phyloP scores from a whole-genome alignment of 1,140 invertebrate species.

The Drosophila pseudoananassae region DNA sequence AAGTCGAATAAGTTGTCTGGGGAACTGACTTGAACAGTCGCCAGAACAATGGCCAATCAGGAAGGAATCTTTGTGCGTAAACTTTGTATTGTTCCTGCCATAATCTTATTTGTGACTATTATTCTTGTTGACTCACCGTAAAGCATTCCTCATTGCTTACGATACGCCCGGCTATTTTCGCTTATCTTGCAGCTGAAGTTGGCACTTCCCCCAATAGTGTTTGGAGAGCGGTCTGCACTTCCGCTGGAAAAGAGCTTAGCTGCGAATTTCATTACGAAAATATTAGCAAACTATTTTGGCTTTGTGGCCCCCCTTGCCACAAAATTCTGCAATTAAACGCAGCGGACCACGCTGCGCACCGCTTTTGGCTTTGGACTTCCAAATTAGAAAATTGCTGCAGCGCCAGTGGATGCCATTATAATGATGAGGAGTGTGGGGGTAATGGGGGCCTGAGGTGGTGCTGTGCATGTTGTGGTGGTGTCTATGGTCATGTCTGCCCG shows the following conservation, averaged over 20 bases:
- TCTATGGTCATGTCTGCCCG: slow-evolving; percentile 64
- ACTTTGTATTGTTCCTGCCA: slow-evolving; percentile 32
- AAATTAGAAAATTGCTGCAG: slow-evolving; percentile 69
- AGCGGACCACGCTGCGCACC: slow-evolving; percentile 31
- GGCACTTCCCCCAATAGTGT: neutral
- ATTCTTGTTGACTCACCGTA: slow-evolving; percentile 21
- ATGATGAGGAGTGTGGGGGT: slow-evolving; percentile 20
- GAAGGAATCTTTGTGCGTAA: slow-evolving; percentile 19
- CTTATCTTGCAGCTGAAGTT: slow-evolving; percentile 15
- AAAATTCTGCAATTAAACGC: slow-evolving; percentile 59
- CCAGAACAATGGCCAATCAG: slow-evolving; percentile 39
- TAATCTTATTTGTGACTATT: slow-evolving; percentile 28
- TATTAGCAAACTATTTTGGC: slow-evolving; percentile 47
- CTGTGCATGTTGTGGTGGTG: slow-evolving; percentile 34
- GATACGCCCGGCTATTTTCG: slow-evolving; percentile 21
- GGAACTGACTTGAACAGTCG: slow-evolving; percentile 10
- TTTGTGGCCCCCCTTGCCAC: slow-evolving; percentile 7
- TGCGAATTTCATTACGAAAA: slow-evolving; percentile 33
- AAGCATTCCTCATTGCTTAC: slow-evolving; percentile 19
- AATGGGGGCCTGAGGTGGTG: slow-evolving; percentile 3
- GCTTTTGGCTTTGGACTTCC: slow-evolving; percentile 56
- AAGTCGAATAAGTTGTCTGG: slow-evolving; percentile 31
- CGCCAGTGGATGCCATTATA: slow-evolving; percentile 67
- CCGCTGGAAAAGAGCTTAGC: slow-evolving; percentile 22
- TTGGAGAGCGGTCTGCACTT: slow-evolving; percentile 13